phyloP scores from a whole-genome alignment of 2,797 vertebrate genomes.

The Xiphophorus birchmanni region DNA sequence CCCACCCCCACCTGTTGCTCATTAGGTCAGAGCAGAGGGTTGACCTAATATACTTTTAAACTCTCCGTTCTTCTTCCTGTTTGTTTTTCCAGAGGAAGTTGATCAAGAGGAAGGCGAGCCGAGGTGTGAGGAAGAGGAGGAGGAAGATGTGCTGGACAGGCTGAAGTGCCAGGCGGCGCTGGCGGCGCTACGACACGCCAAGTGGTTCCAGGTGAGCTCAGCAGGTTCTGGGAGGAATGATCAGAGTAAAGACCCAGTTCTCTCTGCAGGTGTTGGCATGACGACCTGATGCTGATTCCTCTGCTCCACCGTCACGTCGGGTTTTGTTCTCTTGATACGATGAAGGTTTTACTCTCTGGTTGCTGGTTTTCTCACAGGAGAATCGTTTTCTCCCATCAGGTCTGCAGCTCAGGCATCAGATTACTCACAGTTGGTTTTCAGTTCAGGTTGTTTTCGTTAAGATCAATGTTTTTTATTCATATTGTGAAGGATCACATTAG shows the following conservation, averaged over 20 bases:
- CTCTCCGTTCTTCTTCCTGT: conserved; percentile 81
- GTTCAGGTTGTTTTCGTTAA: no score
- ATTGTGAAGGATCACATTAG: no score
- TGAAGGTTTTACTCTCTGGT: neutral
- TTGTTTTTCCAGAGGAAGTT: conserved; percentile 86
- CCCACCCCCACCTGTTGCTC: conserved; percentile 27
- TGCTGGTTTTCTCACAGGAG: neutral
- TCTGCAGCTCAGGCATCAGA: neutral
- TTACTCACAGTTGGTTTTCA: no score
- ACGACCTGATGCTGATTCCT: neutral
- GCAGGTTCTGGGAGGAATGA: neutral
- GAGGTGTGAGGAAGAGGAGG: conserved; percentile 27
- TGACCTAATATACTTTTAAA: conserved; percentile 75
- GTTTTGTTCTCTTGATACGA: neutral
- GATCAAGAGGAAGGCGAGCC: conserved; percentile 77
- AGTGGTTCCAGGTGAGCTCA: conserved; percentile 96
- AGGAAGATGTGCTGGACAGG: conserved; percentile 88
- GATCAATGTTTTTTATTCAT: no score
- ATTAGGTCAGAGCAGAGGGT: conserved; percentile 72
- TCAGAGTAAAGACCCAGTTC: neutral
- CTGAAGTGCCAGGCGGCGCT: conserved; percentile 91
- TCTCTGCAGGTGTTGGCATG: neutral
- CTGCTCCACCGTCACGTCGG: neutral
- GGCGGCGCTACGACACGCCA: conserved; percentile 91
- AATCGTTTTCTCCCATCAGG: neutral